phyloP scores from a whole-genome alignment of 1,140 invertebrate genomes.

The Nasonia vitripennis region DNA sequence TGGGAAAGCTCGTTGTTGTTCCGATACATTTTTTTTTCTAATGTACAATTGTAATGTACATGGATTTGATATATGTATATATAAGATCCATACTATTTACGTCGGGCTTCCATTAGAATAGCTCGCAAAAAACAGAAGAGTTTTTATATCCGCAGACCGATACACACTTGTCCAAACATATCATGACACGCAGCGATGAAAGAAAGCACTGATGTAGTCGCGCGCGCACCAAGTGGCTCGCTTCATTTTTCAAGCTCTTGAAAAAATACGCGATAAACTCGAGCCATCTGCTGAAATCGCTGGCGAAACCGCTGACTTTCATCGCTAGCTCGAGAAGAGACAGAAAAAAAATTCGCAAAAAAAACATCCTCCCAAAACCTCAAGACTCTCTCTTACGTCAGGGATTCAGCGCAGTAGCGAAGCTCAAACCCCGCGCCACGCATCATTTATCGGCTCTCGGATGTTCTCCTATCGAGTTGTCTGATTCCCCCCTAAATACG shows the following conservation, averaged over 20 bases:
- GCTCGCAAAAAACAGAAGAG: not conserved
- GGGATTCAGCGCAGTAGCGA: not conserved
- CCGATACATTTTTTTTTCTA: not conserved
- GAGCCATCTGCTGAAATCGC: not conserved
- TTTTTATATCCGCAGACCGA: not conserved
- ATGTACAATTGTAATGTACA: no score
- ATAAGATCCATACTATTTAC: not conserved
- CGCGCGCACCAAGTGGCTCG: not conserved
- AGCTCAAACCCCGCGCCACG: not conserved
- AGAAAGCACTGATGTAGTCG: not conserved
- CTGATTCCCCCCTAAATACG: constrained; percentile 28
- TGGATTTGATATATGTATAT: not conserved
- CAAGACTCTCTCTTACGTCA: not conserved
- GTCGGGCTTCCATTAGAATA: not conserved
- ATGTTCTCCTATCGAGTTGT: not conserved
- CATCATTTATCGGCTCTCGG: constrained; percentile 15
- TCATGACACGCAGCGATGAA: not conserved
- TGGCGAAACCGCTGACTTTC: not conserved
- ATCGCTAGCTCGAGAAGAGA: not conserved
- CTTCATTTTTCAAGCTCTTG: not conserved
- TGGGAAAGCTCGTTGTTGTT: not conserved
- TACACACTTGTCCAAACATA: not conserved
- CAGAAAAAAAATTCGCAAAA: not conserved
- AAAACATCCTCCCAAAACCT: not conserved
- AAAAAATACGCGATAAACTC: not conserved